Base-by-base conservation (phyloP, 1,140 invertebrate species). In the Eupeodes corollae region DNA sequence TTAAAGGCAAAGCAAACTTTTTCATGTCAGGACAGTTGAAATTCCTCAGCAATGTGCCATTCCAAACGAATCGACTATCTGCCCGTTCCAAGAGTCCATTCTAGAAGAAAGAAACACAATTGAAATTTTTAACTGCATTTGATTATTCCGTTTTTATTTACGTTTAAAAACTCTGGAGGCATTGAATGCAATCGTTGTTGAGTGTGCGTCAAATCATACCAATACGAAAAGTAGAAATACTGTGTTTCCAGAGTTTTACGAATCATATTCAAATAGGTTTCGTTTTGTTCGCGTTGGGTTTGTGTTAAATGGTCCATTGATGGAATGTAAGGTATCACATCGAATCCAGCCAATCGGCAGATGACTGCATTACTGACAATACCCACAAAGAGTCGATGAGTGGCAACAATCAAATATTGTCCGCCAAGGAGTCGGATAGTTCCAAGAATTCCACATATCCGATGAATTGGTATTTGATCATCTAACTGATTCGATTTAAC, bases 1-100 rank as follows among this genome's bases (percentile, higher is more conserved):
- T 77, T 26, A 98, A 69, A 1, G 91, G 90, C 39, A 96, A 70
- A 57, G 85, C 84, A 70, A 91, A 97, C 56, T 78, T 79, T 19
- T 79, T 71, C 56, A 90, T 79, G 58, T 84, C 82, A 8, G 78
- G 70, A 49, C 80, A 75, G 5, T 75, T 73, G 48, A 79, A 78
- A 32, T 83, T 77, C 37, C 79, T 73, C 35, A 97, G 69, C 3
- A 97, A 70, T 70, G 85, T 75, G 3, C 79, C 75, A 68, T 99
- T 99, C 95, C 95, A 99, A 6, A 96, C 75, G 71, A 98, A 98
- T 41, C 90, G 74, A 16, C 75, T 69, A 69, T 97, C 91, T 10
- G 92, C 91, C 39, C 86, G 75, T 51, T 82, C 78, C 49, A 83
- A 74, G 31, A 90, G 67, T 42, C 79, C 79, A 68, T 77, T 76